A percentile compares a stretch with the other conserved stretches of the same genome.
phyloP scores from a whole-genome alignment of 1,140 invertebrate genomes.

The Penaeus vannamei region DNA sequence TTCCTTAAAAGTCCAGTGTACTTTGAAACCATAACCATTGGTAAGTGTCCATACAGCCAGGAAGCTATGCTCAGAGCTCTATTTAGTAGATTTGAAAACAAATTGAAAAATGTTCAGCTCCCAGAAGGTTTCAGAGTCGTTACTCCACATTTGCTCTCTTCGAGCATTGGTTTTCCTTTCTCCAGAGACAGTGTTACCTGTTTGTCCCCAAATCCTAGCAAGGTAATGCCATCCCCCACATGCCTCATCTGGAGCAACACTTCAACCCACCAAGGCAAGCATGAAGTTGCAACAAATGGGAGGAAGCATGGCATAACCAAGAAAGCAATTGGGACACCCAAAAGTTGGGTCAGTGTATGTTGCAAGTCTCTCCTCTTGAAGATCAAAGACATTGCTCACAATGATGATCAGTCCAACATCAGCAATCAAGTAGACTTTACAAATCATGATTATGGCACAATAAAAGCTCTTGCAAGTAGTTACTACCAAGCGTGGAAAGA shows the following conservation, averaged over 20 bases:
- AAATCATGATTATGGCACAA: constrained; percentile 63
- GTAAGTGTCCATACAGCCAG: constrained; percentile 78
- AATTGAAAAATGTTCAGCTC: constrained; percentile 20
- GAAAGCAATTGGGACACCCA: constrained; percentile 76
- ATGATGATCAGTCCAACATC: neutral
- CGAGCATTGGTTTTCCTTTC: constrained; percentile 69
- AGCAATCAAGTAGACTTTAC: constrained; percentile 58
- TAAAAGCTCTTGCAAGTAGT: constrained; percentile 65
- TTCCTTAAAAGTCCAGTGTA: constrained; percentile 81
- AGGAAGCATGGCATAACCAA: constrained; percentile 86
- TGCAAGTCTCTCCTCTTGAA: constrained; percentile 78
- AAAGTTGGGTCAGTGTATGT: constrained; percentile 76
- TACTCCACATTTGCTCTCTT: constrained; percentile 70
- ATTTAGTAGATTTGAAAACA: constrained; percentile 64
- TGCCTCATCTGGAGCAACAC: constrained; percentile 69
- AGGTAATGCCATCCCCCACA: constrained; percentile 66
- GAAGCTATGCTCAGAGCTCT: constrained; percentile 79
- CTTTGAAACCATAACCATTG: constrained; percentile 82
- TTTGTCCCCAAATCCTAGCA: constrained; percentile 35
- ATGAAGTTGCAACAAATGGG: constrained; percentile 85
- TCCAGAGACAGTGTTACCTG: constrained; percentile 17
- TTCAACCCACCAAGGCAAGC: constrained; percentile 48
- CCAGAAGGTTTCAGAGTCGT: constrained; percentile 38
- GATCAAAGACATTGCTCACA: constrained; percentile 74
- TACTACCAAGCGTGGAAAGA: constrained; percentile 68